Evolutionary conservation across 2,888 invertebrate genomes (phyloP), one percentile per base, ranked within the genome.

Genomic region (Conus canariensis): DNA sequence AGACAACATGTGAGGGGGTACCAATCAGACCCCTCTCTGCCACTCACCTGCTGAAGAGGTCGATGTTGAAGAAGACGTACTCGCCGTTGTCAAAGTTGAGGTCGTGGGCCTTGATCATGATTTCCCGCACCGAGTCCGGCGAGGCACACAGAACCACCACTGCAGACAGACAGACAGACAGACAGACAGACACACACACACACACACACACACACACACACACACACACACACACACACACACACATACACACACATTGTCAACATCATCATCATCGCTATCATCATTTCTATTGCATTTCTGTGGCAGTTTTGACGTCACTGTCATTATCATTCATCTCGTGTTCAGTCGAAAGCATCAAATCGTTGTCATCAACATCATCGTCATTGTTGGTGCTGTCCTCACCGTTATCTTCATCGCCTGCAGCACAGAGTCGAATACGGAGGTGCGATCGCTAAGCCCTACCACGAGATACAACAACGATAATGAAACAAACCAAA

Each of bases 21-120:
- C 64, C 64, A 64, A 64, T 3, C 45, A 45, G 45, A 45, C 45
- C 14, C 10, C 7, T 16, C 7, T 16, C 45, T 45, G 45, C 4
- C 16, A 56, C 89, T n/a, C 25, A 89, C 99, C 98, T 98, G 93
- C 98, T 98, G 96, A 98, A 99, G 77, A 99, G 97, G 96, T 99
- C 99, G 95, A 99, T 98, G 96, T 99, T 99, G 97, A 99, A 98
- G 97, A 99, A 99, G 88, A 99, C 98, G 96, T 99, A 99, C 97
- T 99, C 99, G 14, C 99, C 99, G 91, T 98, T 98, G 90, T 99
- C 98, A 99, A 99, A 99, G 94, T 98, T 98, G 92, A 99, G 97
- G 93, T 98, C 98, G 94, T 99, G 98, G 0, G 99, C 99, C 12
- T 98, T 98, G 95, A 99, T 96, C 97, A 99, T 97, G 93, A 99